A percentile compares a stretch with the other conserved stretches of the same genome.
These are phyloP conservation scores for Sitta carolinensis DNA, from an alignment of 2,797 vertebrate species.

Conservation along the genomic window DNA sequence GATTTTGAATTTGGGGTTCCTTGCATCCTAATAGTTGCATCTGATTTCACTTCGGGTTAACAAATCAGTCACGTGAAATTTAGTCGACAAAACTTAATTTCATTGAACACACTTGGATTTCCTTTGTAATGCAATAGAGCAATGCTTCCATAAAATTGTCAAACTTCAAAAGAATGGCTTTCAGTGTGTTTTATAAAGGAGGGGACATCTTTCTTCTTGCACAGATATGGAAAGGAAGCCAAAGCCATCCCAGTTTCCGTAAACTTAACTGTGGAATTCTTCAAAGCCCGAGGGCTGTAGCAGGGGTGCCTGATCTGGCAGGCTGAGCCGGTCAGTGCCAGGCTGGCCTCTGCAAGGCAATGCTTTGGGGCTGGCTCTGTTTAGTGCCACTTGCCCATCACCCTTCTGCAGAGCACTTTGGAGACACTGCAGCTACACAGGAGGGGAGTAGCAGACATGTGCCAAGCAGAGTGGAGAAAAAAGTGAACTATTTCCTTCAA, in stretches of 20 bases:
- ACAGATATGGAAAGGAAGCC: not conserved
- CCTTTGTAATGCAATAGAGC: not conserved
- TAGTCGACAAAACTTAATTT: not conserved
- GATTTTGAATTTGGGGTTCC: not conserved
- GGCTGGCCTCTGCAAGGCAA: not conserved
- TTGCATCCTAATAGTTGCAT: not conserved
- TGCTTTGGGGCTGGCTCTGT: not conserved
- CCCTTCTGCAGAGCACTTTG: not conserved
- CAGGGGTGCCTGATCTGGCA: not conserved
- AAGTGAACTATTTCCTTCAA: not conserved
- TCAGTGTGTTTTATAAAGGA: not conserved
- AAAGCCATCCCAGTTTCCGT: not conserved
- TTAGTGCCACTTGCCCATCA: not conserved
- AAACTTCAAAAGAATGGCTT: not conserved
- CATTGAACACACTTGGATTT: not conserved
- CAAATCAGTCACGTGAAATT: not conserved
- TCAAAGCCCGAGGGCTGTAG: not conserved
- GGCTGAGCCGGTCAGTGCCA: not conserved
- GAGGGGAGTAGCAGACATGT: not conserved
- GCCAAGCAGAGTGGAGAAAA: not conserved
- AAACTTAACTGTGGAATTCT: not conserved
- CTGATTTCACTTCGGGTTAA: not conserved
- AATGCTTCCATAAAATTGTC: not conserved
- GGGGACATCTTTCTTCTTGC: not conserved
- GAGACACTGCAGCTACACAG: fast-evolving